phyloP scores from a whole-genome alignment of 1,140 invertebrate genomes.

The Drosophila hydei region DNA sequence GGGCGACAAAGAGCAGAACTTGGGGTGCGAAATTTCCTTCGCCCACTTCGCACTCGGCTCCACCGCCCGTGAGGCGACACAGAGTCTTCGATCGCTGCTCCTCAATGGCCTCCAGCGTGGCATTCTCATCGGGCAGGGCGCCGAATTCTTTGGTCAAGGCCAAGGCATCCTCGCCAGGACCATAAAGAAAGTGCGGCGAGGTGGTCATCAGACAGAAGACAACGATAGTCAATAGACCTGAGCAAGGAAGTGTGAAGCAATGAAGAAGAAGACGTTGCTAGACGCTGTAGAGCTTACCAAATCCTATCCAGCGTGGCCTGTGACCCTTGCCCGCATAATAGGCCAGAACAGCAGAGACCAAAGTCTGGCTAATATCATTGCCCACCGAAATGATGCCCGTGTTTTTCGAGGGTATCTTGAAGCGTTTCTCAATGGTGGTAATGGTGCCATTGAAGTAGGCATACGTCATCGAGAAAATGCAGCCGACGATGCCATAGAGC shows the following conservation, averaged over 20 bases:
- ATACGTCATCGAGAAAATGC: slow-evolving; percentile 90
- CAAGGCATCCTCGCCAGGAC: slow-evolving; percentile 88
- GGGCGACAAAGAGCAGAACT: slow-evolving; percentile 87
- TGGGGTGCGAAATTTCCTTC: slow-evolving; percentile 87
- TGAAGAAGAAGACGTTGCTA: too few relatives aligned
- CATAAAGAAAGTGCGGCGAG: slow-evolving; percentile 90
- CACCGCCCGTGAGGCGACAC: slow-evolving; percentile 73
- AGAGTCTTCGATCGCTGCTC: slow-evolving; percentile 82
- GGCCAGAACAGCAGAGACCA: slow-evolving; percentile 65
- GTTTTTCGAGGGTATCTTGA: slow-evolving; percentile 90
- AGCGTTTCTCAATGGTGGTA: slow-evolving; percentile 92
- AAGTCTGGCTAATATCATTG: slow-evolving; percentile 85
- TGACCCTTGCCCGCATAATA: slow-evolving; percentile 77
- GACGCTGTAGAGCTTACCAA: slow-evolving; percentile 47
- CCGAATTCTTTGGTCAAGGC: slow-evolving; percentile 87
- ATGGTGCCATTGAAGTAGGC: slow-evolving; percentile 91
- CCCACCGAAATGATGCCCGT: slow-evolving; percentile 90
- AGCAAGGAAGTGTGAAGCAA: slow-evolving; percentile 84
- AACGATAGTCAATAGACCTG: slow-evolving; percentile 88
- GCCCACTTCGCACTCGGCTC: slow-evolving; percentile 85
- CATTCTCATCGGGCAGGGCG: slow-evolving; percentile 76
- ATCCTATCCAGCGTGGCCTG: slow-evolving; percentile 75
- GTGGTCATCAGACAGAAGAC: slow-evolving; percentile 89
- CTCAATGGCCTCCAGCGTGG: slow-evolving; percentile 76
- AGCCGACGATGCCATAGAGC: slow-evolving; percentile 89